Evolutionary conservation across 2,888 invertebrate genomes (phyloP).

Genomic region (Artemia sinica): DNA sequence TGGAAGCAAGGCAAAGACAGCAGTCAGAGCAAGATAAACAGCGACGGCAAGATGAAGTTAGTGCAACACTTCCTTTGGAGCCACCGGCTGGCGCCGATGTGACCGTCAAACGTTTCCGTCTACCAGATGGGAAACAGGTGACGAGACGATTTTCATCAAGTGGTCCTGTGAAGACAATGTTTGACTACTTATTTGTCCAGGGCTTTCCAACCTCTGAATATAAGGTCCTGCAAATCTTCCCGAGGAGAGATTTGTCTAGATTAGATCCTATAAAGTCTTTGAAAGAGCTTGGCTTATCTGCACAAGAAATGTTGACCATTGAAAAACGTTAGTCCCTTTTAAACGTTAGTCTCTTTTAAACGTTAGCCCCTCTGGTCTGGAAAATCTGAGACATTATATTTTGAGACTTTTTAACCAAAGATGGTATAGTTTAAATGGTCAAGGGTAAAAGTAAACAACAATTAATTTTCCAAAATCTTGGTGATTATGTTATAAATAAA

Average conservation of each 20-base stretch:
- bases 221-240: constrained; percentile 84
- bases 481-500: no score
- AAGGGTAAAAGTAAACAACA: no score
- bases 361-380: no score
- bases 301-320: no score
- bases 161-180: constrained; percentile 45
- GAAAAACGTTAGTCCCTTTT: no score
- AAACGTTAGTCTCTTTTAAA: no score
- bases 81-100: constrained; percentile 40
- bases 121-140: constrained; percentile 56
- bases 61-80: constrained; percentile 41
- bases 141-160: constrained; percentile 54
- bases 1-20: neutral
- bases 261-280: neutral
- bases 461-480: no score
- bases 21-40: neutral
- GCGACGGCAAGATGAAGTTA: neutral
- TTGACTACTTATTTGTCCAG: constrained; percentile 71
- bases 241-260: constrained; percentile 63
- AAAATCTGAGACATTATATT: no score
- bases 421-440: no score
- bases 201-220: constrained; percentile 72
- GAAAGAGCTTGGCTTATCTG: no score
- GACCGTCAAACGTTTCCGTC: constrained; percentile 49
- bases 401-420: no score